A percentile compares a stretch with the other conserved stretches of the same genome.
phyloP scores from a whole-genome alignment of 2,113 vertebrate species.

The Colistium nudipinnis region DNA sequence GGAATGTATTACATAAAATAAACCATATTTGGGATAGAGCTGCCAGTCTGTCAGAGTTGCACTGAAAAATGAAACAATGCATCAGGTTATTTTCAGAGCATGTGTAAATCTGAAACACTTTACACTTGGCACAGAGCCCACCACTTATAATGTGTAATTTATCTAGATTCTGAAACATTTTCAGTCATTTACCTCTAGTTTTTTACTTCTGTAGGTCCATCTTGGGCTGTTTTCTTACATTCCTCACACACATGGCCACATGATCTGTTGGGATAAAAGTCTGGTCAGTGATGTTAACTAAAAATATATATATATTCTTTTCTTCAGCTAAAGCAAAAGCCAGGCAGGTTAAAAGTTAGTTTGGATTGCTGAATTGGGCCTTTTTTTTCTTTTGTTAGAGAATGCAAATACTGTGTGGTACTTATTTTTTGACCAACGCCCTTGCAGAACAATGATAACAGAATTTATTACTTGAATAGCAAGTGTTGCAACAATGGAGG shows the following conservation, averaged over 20 bases:
- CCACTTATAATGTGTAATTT: no score
- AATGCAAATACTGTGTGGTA: neutral
- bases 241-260: conserved; percentile 77
- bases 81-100: no score
- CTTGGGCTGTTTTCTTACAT: conserved; percentile 64
- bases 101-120: no score
- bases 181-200: conserved; percentile 34
- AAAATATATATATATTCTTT: no score
- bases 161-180: neutral
- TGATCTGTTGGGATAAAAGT: conserved; percentile 44
- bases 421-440: neutral
- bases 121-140: neutral
- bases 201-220: conserved; percentile 36
- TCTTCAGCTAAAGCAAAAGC: no score
- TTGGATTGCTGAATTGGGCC: no score
- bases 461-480: neutral
- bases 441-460: neutral
- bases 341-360: no score
- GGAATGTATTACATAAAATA: no score
- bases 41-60: no score
- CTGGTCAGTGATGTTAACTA: conserved; percentile 6
- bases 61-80: no score
- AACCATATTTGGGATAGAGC: no score
- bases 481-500: neutral
- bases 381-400: no score